These are phyloP conservation scores for Pocillopora grandis DNA, from an alignment of 92 coral and sea anemone species.

Conservation along the genomic window DNA sequence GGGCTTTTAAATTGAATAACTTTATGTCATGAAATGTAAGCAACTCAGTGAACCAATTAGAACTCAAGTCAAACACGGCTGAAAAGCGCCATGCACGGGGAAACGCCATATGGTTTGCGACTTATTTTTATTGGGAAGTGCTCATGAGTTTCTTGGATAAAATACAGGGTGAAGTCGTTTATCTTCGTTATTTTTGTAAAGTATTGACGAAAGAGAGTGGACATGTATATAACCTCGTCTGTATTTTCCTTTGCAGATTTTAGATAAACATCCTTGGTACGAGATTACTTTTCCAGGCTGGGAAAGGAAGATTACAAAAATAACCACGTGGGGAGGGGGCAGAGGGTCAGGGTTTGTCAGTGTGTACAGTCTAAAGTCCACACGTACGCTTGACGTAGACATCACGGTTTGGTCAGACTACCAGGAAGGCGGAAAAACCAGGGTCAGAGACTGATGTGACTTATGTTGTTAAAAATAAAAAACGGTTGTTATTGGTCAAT, in stretches of 20 bases:
- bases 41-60: too few relatives aligned
- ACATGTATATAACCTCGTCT: neutral
- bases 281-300: slow-evolving; percentile 61
- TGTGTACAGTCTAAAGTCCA: slow-evolving; percentile 64
- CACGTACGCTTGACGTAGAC: slow-evolving; percentile 16
- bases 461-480: neutral
- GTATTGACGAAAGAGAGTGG: neutral
- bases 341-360: slow-evolving; percentile 53
- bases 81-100: too few relatives aligned
- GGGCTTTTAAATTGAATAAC: too few relatives aligned
- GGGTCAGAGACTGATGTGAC: slow-evolving; percentile 53
- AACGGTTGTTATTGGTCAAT: too few relatives aligned
- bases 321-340: slow-evolving; percentile 70
- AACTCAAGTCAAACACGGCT: too few relatives aligned
- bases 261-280: slow-evolving; percentile 54
- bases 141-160: too few relatives aligned
- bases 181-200: too few relatives aligned
- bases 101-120: too few relatives aligned
- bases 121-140: too few relatives aligned
- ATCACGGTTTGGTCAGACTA: slow-evolving; percentile 64
- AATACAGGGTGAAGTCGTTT: too few relatives aligned
- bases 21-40: too few relatives aligned
- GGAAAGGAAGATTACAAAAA: slow-evolving; percentile 60
- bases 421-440: slow-evolving; percentile 53
- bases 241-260: neutral